Base-by-base conservation (phyloP, 92 coral and sea anemone genomes). In the Epizoanthus illoricatus region DNA sequence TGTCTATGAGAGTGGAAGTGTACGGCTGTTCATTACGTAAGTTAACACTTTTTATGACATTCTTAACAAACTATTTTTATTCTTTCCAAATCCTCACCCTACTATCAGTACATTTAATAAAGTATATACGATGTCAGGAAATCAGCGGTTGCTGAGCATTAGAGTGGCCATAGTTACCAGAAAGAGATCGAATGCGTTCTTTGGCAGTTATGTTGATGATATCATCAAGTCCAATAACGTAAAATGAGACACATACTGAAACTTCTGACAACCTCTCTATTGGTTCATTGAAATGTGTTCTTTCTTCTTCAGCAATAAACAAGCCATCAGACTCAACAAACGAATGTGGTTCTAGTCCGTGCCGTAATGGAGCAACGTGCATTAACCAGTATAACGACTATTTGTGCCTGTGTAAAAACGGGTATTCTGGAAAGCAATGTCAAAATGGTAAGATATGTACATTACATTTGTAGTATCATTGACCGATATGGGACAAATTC, bases 21-120 rank as follows among this genome's bases (percentile, higher is more conserved):
- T 86, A 88, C 72, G 97, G 94, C 28, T 93, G 97, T 40, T 85
- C 94, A 36, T 24, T 57, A 28, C 79, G 97, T 93, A 86, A 88
- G 97, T 92, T 28, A 13, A 5, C 7, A 16, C 15, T 10, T 49
- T 33, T 10, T 40, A 10, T 4, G 41, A 73, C 0, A 16, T 71
- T 43, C 28, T 18, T 71, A 28, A 28, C 1, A 2, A 28, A 28
- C 36, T 28, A 0, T 28, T 28, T 2, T 28, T 28, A 28, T 28
- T 28, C 36, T 28, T 28, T 28, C 36, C 36, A 28, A 28, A 28
- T 2, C 0, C 36, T 28, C 36, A 28, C 36, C 1, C 1, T 2
- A 28, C 36, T 28, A 28, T 28, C 36, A 28, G 2, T 28, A 28
- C 36, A 2, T 28, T 28, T 28, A 28, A 28, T 28, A 28, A 28